These are phyloP conservation scores for Sarotherodon lohbergeri DNA, from an alignment of 2,113 vertebrate species.

Conservation along the genomic window DNA sequence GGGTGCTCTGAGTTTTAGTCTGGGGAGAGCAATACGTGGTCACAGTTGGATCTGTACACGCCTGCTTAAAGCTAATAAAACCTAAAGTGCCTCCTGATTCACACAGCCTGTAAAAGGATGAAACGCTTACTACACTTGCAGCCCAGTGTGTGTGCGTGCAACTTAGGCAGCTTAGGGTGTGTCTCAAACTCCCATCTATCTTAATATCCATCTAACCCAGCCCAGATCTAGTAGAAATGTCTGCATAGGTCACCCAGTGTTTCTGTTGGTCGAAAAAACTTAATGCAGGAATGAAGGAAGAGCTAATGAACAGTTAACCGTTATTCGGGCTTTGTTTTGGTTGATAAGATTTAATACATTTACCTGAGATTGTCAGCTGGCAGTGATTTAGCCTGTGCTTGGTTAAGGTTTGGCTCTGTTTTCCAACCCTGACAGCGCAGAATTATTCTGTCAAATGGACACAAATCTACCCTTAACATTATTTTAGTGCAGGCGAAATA, in stretches of 20 bases:
- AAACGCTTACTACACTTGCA: slow-evolving; percentile 24
- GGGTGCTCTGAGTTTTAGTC: neutral
- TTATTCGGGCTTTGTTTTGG: slow-evolving; percentile 33
- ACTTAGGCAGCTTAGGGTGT: neutral
- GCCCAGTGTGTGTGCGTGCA: neutral
- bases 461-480: slow-evolving; percentile 7
- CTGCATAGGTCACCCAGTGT: neutral
- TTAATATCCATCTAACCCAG: slow-evolving; percentile 11
- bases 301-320: neutral
- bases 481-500: neutral
- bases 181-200: slow-evolving; percentile 2
- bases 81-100: slow-evolving; percentile 37
- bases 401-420: slow-evolving; percentile 37
- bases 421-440: neutral
- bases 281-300: slow-evolving; percentile 4
- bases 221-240: neutral
- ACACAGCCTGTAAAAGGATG: slow-evolving; percentile 49
- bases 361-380: slow-evolving; percentile 42
- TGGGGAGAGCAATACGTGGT: slow-evolving; percentile 14
- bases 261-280: slow-evolving; percentile 6
- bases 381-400: slow-evolving; percentile 13
- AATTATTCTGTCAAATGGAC: slow-evolving; percentile 21
- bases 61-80: slow-evolving; percentile 45
- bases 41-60: slow-evolving; percentile 30
- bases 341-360: slow-evolving; percentile 32